Evolutionary conservation across 2,888 invertebrate genomes (phyloP).

Genomic region (Agrochola circellaris): DNA sequence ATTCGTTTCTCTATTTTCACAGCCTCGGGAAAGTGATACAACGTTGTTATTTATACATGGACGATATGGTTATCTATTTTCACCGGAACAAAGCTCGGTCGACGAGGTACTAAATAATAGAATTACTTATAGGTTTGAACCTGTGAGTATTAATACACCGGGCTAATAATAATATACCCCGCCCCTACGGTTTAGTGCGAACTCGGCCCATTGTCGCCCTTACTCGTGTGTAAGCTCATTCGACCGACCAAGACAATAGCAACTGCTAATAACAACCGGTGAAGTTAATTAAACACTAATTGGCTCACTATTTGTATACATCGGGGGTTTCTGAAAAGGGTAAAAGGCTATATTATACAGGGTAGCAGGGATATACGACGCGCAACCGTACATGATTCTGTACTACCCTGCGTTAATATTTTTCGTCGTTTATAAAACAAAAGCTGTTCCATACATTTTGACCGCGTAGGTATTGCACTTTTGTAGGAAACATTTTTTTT

Average conservation of each 20-base stretch:
- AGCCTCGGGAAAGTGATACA: no score
- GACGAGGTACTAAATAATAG: not conserved
- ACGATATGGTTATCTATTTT: no score
- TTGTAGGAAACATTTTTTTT: no score
- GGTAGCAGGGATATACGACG: no score
- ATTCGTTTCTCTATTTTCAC: no score
- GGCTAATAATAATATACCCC: constrained; percentile 28
- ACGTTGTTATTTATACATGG: no score
- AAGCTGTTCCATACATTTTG: no score
- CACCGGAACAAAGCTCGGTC: no score
- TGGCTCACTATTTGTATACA: not conserved
- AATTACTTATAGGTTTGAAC: constrained; percentile 11
- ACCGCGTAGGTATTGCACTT: no score
- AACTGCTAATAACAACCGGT: constrained; percentile 16
- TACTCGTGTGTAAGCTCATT: constrained; percentile 17
- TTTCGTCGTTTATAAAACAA: no score
- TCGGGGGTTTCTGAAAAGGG: not conserved
- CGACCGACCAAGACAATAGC: constrained; percentile 37
- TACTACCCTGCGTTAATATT: no score
- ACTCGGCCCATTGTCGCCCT: constrained; percentile 30
- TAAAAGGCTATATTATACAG: not conserved
- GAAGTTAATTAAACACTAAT: constrained; percentile 34
- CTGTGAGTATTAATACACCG: constrained; percentile 29
- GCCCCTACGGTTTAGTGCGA: constrained; percentile 21
- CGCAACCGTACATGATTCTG: no score